Evolutionary conservation across 2,797 vertebrate genomes (phyloP).

Genomic region (Sternotherus odoratus): DNA sequence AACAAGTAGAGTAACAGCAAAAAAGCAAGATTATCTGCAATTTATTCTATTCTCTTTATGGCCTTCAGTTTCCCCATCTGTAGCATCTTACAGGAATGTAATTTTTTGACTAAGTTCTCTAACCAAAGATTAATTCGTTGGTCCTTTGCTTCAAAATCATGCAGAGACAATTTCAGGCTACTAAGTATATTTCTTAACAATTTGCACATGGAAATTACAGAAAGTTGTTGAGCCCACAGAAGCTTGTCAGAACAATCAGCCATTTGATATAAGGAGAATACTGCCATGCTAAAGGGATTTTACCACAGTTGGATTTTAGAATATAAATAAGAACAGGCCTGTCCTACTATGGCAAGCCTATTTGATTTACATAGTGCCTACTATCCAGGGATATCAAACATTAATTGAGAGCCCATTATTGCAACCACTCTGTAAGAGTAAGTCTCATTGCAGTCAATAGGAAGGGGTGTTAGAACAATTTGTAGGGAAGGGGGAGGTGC

Average conservation of each 20-base stretch:
- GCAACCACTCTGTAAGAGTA: background rate
- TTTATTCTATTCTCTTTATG: conserved; percentile 16
- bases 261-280: conserved; percentile 12
- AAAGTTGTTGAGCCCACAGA: conserved; percentile 22
- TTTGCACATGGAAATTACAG: conserved; percentile 37
- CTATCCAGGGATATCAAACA: background rate
- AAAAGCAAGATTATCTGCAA: conserved; percentile 5
- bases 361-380: background rate
- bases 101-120: background rate
- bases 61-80: conserved; percentile 15
- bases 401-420: background rate
- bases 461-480: too few species aligned
- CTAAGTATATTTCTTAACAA: conserved; percentile 52
- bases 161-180: conserved; percentile 38
- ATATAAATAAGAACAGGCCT: conserved; percentile 41
- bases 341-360: background rate
- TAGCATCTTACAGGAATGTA: conserved; percentile 17
- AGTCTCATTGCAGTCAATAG: background rate
- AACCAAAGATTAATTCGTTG: conserved; percentile 36
- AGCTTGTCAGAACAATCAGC: conserved; percentile 12
- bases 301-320: conserved; percentile 1
- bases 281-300: conserved; percentile 19
- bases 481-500: too few species aligned
- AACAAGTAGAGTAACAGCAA: background rate
- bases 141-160: conserved; percentile 44